Conservation (phyloP, 2,888 invertebrate genomes). For the Tachystola acroxantha region DNA sequence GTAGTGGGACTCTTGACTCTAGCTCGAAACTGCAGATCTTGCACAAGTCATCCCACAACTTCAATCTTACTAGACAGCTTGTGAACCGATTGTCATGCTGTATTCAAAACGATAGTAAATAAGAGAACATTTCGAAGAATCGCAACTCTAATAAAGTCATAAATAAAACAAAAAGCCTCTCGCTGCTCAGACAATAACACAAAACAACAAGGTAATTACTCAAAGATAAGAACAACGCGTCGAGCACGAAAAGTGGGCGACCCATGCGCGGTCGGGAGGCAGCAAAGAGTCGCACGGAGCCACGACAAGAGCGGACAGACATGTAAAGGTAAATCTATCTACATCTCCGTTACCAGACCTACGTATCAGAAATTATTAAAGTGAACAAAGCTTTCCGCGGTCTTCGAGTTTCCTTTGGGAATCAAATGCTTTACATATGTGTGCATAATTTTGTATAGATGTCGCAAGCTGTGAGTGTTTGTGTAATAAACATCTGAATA, state of each 20-base stretch:
- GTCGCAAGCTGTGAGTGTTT: too few relatives aligned
- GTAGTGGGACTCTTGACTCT: too few relatives aligned
- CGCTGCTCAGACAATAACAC: slow-evolving; percentile 41
- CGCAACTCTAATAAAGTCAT: slow-evolving; percentile 12
- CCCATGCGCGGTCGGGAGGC: slow-evolving; percentile 26
- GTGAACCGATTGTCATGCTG: not conserved
- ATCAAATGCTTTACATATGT: too few relatives aligned
- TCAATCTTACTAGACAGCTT: too few relatives aligned
- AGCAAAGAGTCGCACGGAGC: slow-evolving; percentile 17
- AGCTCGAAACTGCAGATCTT: too few relatives aligned
- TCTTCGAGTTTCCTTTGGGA: too few relatives aligned
- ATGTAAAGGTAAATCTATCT: not conserved
- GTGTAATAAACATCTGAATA: too few relatives aligned
- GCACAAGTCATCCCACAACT: too few relatives aligned
- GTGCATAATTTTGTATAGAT: too few relatives aligned
- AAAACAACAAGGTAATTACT: slow-evolving; percentile 60
- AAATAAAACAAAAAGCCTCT: slow-evolving; percentile 38
- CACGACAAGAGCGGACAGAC: slow-evolving; percentile 19
- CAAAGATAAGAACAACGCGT: slow-evolving; percentile 59
- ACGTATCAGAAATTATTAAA: too few relatives aligned
- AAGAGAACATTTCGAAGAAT: not conserved
- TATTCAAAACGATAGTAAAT: not conserved
- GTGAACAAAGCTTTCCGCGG: too few relatives aligned
- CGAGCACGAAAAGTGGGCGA: slow-evolving; percentile 44
- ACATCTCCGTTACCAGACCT: too few relatives aligned